Conservation (phyloP, 2,797 vertebrate species). For the Phoebastria nigripes region DNA sequence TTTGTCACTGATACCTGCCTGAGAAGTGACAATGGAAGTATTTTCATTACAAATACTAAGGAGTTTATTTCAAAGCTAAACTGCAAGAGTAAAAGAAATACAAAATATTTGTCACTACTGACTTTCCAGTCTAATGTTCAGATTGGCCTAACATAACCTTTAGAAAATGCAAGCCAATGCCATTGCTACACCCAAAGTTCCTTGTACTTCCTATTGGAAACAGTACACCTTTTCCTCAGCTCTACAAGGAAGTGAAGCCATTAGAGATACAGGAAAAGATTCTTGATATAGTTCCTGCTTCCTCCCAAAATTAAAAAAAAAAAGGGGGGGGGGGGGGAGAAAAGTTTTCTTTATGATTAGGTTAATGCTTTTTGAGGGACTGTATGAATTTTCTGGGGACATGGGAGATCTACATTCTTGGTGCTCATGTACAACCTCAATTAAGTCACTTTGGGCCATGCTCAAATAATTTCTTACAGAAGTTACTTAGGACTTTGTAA, state of each 20-base stretch:
- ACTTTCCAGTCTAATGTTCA: neutral
- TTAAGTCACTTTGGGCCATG: neutral
- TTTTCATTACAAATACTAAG: neutral
- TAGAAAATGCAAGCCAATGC: neutral
- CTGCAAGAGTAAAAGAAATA: neutral
- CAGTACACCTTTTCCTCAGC: neutral
- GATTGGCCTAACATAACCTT: neutral
- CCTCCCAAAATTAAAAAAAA: neutral
- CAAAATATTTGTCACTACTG: neutral
- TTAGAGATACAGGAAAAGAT: neutral
- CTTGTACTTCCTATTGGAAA: neutral
- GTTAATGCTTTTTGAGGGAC: neutral
- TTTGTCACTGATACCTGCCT: neutral
- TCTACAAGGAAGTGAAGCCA: neutral
- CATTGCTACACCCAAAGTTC: neutral
- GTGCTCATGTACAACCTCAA: neutral
- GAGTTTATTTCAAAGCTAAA: neutral
- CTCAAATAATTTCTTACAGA: neutral
- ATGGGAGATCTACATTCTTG: neutral
- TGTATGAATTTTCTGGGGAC: neutral
- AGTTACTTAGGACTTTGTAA: neutral
- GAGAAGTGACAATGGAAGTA: neutral
- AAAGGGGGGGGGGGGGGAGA: neutral
- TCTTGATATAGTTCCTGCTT: neutral
- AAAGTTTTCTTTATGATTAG: neutral